Base-by-base conservation (phyloP, 2,888 invertebrate species). In the Omphaloscelis lunosa region DNA sequence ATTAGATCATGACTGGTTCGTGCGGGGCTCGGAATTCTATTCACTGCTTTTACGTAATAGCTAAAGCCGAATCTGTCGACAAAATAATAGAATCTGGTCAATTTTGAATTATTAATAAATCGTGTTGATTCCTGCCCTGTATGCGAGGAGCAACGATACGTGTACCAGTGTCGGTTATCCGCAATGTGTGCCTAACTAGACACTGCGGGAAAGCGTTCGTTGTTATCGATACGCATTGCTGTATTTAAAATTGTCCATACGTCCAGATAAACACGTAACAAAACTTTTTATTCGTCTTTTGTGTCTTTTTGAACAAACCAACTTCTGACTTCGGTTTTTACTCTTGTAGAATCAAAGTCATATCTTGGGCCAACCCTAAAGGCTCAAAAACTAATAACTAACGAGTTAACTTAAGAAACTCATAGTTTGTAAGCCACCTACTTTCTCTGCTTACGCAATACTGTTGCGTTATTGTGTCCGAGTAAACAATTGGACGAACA, bases 401-500 rank as follows among this genome's bases (percentile, higher is more conserved):
- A 68, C 65, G 66, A 74, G 62, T 72, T 39, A 72, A 70, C 84
- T 69, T 75, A 75, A 83, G 84, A 79, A 79, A 79, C 72, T 83
- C 74, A 67, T 73, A 84, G 72, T 79, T 83, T 79, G 53, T 51
- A 45, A 75, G 41, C 29, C 76, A 84, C 85, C 80, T 72, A 85
- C 84, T 85, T 85, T 85, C 84, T 72, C 85, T 41, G 29, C 61
- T 80, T 86, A 72, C 72, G 77, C 39, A 84, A 85, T 80, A 79
- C 29, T 39, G 74, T 86, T 86, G 53, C 86, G 80, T 75, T 83
- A 61, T 75, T 76, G 62, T 84, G 76, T 75, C 72, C 70, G 76
- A 75, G 86, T 77, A 84, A 86, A 85, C 84, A 85, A 85, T 80
- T 86, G 75, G 69, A 86, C 59, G 84, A 76, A 79, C 84, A 86